Conservation (phyloP, 2,113 vertebrate species). For the Vidua chalybeata region DNA sequence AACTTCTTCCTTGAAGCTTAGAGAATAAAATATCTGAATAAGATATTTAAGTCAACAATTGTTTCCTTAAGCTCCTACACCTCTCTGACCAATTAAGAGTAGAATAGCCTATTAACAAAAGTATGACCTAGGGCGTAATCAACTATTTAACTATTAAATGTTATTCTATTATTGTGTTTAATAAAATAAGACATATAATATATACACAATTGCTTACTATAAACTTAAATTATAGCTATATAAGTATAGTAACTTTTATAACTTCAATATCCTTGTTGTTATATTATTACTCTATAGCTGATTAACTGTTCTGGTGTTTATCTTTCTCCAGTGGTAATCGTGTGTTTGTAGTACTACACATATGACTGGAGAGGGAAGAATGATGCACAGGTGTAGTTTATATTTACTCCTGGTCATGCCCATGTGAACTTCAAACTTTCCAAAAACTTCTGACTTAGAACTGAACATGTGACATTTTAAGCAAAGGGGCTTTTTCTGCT, state of each 20-base stretch:
- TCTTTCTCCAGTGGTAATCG: background rate
- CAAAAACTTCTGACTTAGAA: background rate
- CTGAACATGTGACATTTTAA: background rate
- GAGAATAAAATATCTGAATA: background rate
- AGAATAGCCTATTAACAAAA: background rate
- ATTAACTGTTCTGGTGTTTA: background rate
- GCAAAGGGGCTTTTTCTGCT: background rate
- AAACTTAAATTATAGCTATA: background rate
- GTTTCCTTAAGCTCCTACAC: background rate
- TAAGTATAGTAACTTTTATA: background rate
- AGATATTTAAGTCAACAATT: background rate
- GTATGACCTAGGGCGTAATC: background rate
- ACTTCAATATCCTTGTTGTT: background rate
- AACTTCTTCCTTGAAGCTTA: background rate
- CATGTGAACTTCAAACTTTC: conserved; percentile 10
- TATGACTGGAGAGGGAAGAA: background rate
- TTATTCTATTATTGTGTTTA: background rate
- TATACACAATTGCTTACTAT: background rate
- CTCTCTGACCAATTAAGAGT: background rate
- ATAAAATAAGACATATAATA: background rate
- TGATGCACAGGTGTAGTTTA: background rate
- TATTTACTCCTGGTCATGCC: background rate
- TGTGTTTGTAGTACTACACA: background rate
- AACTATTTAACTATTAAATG: background rate
- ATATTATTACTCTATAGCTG: background rate